Conservation (phyloP, 2,797 vertebrate species). For the Microctenopoma lineatum region DNA sequence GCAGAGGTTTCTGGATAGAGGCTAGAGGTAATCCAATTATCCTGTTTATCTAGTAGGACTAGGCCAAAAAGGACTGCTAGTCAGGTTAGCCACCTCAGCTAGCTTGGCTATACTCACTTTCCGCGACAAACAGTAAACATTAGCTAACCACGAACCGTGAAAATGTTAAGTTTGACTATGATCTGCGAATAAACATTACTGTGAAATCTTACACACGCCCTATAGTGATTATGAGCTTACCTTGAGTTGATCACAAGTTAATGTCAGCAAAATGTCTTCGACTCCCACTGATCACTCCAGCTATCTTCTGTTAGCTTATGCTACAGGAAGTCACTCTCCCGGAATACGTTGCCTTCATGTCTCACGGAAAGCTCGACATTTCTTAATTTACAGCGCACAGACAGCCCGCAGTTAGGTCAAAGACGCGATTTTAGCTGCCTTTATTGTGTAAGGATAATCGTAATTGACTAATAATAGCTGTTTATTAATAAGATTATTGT, state of each 20-base stretch:
- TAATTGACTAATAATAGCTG: neutral
- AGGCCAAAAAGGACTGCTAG: neutral
- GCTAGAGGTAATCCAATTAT: conserved; percentile 28
- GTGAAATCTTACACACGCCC: fast-evolving
- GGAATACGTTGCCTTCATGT: conserved; percentile 22
- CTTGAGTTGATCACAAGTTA: conserved; percentile 6
- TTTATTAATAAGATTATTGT: neutral
- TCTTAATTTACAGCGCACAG: fast-evolving
- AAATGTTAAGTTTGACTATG: fast-evolving
- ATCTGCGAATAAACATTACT: fast-evolving
- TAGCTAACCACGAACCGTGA: neutral
- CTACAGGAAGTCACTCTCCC: neutral
- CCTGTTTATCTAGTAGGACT: conserved; percentile 3
- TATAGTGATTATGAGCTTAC: conserved; percentile 28
- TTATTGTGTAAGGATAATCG: neutral
- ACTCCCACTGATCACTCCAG: neutral
- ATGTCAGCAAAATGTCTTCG: neutral
- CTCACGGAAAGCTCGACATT: neutral
- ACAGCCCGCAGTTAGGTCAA: fast-evolving
- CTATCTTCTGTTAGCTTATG: conserved; percentile 39
- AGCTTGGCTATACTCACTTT: neutral
- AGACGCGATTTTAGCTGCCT: neutral
- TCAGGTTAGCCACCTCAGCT: conserved; percentile 44
- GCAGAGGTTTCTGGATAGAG: neutral
- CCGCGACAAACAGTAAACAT: conserved; percentile 6